Percentiles rank a stretch among this genome's conserved stretches.
phyloP scores from a whole-genome alignment of 2,113 vertebrate genomes.

The Nipponia nippon region DNA sequence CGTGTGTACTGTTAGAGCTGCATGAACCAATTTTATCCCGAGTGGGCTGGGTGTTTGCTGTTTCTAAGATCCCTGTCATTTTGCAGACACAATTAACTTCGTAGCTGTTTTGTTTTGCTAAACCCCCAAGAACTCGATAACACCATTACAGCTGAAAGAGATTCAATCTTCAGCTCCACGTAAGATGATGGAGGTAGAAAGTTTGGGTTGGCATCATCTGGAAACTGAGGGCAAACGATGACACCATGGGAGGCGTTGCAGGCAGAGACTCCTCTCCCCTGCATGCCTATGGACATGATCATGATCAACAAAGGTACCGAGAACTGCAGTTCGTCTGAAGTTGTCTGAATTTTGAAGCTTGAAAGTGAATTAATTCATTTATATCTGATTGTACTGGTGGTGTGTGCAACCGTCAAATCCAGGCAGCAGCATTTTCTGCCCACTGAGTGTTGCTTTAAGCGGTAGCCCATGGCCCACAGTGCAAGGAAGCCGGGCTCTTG shows the following conservation, averaged over 20 bases:
- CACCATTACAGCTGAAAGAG: neutral
- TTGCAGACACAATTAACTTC: slow-evolving; percentile 33
- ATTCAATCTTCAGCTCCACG: neutral
- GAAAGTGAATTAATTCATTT: neutral
- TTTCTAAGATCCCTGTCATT: slow-evolving; percentile 31
- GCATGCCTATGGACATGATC: neutral
- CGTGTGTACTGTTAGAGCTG: neutral
- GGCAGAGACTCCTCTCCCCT: neutral
- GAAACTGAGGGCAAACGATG: neutral
- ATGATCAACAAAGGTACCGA: neutral
- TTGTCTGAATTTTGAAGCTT: neutral
- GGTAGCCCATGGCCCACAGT: neutral
- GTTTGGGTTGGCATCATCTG: neutral
- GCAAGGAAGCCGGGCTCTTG: neutral
- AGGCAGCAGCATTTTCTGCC: neutral
- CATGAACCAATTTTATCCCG: neutral
- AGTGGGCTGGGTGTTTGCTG: slow-evolving; percentile 25
- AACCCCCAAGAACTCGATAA: slow-evolving; percentile 11
- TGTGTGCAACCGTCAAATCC: neutral
- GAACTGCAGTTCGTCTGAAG: neutral
- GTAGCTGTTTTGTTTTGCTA: slow-evolving; percentile 18
- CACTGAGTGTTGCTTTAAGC: neutral
- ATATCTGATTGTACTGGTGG: neutral
- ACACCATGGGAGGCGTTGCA: neutral
- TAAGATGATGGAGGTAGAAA: neutral